Conservation (phyloP, 1,140 invertebrate species). For the Helicoverpa zea region DNA sequence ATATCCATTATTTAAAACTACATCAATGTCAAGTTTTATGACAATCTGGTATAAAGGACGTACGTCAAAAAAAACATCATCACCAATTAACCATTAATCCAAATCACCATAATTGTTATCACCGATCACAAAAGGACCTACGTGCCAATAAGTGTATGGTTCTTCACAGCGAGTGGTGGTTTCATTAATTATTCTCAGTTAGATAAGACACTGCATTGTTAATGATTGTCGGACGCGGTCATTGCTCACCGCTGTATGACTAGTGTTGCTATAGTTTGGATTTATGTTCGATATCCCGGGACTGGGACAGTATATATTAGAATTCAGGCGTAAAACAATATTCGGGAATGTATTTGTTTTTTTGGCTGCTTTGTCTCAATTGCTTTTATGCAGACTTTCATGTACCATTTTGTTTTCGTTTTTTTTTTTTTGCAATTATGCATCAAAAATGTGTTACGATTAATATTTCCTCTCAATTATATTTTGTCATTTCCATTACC, state of each 20-base stretch:
- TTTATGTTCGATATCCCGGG: not conserved
- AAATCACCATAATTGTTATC: conserved; percentile 33
- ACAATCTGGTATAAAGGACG: not conserved
- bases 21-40: not conserved
- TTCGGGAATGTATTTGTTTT: too few relatives aligned
- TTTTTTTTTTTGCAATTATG: too few relatives aligned
- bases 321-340: too few relatives aligned
- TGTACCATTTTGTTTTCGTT: too few relatives aligned
- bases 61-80: not conserved
- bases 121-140: conserved; percentile 34
- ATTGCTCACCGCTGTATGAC: conserved; percentile 78
- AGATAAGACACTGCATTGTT: conserved; percentile 85
- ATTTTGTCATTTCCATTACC: too few relatives aligned
- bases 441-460: too few relatives aligned
- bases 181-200: conserved; percentile 85
- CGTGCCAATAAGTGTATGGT: conserved; percentile 57
- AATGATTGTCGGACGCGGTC: conserved; percentile 76
- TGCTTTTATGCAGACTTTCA: too few relatives aligned
- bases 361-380: too few relatives aligned
- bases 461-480: too few relatives aligned
- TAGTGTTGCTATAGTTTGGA: conserved; percentile 10
- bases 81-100: conserved; percentile 37
- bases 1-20: not conserved
- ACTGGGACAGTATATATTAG: too few relatives aligned
- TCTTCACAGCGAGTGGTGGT: conserved; percentile 79